Percentiles rank a stretch among this genome's conserved stretches.
These are phyloP conservation scores for Scrobipalpa atriplicella DNA, from an alignment of 2,888 invertebrate genomes.

Conservation along the genomic window DNA sequence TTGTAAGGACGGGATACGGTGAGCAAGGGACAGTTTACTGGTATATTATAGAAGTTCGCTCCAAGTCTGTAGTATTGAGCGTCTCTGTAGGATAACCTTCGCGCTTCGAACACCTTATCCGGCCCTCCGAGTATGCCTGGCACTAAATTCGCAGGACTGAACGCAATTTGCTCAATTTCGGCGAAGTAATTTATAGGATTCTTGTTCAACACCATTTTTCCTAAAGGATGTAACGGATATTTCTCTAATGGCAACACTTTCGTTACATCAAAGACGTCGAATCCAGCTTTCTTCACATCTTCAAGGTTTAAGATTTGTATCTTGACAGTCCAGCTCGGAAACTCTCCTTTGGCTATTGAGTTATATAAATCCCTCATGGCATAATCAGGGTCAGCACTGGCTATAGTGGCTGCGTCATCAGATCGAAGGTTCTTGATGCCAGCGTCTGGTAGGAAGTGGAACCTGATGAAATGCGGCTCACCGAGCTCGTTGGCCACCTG, in stretches of 20 bases:
- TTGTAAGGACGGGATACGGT: conserved; percentile 84
- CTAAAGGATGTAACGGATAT: conserved; percentile 91
- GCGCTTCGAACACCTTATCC: conserved; percentile 92
- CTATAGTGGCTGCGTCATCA: conserved; percentile 85
- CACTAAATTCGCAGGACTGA: conserved; percentile 91
- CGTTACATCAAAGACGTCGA: conserved; percentile 95
- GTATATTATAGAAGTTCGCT: conserved; percentile 92
- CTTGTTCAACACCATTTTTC: conserved; percentile 89
- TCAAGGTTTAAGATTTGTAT: conserved; percentile 92
- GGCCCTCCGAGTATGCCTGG: conserved; percentile 94
- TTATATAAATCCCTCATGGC: conserved; percentile 92
- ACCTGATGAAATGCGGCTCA: conserved; percentile 90
- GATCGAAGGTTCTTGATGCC: conserved; percentile 89
- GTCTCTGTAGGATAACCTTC: conserved; percentile 92
- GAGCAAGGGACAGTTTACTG: conserved; percentile 94
- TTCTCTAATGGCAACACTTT: conserved; percentile 90
- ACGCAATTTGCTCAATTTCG: conserved; percentile 95
- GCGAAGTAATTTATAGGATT: conserved; percentile 95
- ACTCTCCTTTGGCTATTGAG: conserved; percentile 88
- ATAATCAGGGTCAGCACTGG: conserved; percentile 92
- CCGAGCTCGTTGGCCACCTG: conserved; percentile 90
- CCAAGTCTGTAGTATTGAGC: conserved; percentile 93
- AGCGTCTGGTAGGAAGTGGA: conserved; percentile 94
- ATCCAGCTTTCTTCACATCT: conserved; percentile 88
- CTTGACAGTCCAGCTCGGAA: conserved; percentile 88